Conservation (phyloP, 1,140 invertebrate genomes). For the Saccostrea glomerata region DNA sequence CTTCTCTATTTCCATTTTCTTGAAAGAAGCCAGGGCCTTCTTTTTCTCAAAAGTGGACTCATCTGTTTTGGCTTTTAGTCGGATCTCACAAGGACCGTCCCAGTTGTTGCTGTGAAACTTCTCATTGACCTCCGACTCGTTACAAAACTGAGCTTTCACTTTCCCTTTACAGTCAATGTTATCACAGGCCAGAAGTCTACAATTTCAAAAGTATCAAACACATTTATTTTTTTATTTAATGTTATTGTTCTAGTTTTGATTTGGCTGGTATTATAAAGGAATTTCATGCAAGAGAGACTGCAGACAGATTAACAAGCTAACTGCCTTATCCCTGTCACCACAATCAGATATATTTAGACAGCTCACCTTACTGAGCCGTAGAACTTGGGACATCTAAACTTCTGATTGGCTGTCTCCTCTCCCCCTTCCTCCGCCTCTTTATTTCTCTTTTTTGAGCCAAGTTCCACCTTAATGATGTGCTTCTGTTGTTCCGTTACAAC, state of each 20-base stretch:
- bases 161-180: constrained; percentile 33
- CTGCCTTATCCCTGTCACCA: no score
- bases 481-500: constrained; percentile 45
- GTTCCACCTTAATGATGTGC: constrained; percentile 52
- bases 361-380: constrained; percentile 49
- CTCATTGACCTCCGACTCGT: constrained; percentile 39
- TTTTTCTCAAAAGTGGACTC: constrained; percentile 43
- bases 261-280: no score
- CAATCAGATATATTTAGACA: not conserved
- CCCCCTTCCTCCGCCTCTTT: constrained; percentile 44
- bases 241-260: no score
- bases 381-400: constrained; percentile 55
- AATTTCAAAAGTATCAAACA: constrained; percentile 4
- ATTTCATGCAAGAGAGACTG: no score
- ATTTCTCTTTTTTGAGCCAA: constrained; percentile 51
- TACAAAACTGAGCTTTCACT: constrained; percentile 44
- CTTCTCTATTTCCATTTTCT: constrained; percentile 44
- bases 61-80: constrained; percentile 38
- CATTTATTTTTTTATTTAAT: no score
- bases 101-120: constrained; percentile 5
- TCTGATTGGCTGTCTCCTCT: constrained; percentile 44
- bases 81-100: constrained; percentile 6
- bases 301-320: no score
- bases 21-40: constrained; percentile 39
- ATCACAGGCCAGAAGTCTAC: constrained; percentile 41